A percentile compares a stretch with the other conserved stretches of the same genome.
Conservation (phyloP, 2,888 invertebrate genomes). For the Lagria hirta region DNA sequence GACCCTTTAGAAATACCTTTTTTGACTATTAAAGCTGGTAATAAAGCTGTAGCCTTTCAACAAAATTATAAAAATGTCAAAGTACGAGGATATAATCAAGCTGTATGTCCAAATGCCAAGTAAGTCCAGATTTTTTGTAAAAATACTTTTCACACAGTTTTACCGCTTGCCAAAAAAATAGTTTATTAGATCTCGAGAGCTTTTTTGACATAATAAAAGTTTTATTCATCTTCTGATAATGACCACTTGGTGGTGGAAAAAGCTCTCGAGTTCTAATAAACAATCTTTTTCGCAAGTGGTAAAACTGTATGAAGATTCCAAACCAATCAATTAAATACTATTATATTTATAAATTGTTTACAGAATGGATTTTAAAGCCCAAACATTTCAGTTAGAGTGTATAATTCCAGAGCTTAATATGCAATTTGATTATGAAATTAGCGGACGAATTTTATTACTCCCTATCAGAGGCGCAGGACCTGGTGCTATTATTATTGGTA, state of each 20-base stretch:
- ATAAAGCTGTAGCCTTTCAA: not conserved
- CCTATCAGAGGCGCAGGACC: slow-evolving; percentile 7
- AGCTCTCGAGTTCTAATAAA: too few relatives aligned
- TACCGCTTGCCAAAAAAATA: too few relatives aligned
- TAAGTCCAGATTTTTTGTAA: not conserved
- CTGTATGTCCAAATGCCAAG: not conserved
- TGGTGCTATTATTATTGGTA: slow-evolving; percentile 3
- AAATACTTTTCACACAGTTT: too few relatives aligned
- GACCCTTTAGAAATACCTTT: slow-evolving; percentile 7
- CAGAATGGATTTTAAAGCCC: too few relatives aligned
- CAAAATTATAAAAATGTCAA: slow-evolving; percentile 9
- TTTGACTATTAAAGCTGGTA: slow-evolving; percentile 1
- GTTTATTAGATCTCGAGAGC: too few relatives aligned
- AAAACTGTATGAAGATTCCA: too few relatives aligned
- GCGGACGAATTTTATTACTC: slow-evolving; percentile 4
- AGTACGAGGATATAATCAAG: not conserved
- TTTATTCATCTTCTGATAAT: too few relatives aligned
- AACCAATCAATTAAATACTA: too few relatives aligned
- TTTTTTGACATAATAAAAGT: too few relatives aligned
- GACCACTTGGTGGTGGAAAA: too few relatives aligned
- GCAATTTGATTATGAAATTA: slow-evolving; percentile 10
- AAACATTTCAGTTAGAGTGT: not conserved
- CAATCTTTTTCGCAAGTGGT: too few relatives aligned
- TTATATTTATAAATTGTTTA: too few relatives aligned
- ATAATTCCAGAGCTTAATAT: not conserved